Conservation (phyloP, 2,113 vertebrate species). For the Ameiurus melas region DNA sequence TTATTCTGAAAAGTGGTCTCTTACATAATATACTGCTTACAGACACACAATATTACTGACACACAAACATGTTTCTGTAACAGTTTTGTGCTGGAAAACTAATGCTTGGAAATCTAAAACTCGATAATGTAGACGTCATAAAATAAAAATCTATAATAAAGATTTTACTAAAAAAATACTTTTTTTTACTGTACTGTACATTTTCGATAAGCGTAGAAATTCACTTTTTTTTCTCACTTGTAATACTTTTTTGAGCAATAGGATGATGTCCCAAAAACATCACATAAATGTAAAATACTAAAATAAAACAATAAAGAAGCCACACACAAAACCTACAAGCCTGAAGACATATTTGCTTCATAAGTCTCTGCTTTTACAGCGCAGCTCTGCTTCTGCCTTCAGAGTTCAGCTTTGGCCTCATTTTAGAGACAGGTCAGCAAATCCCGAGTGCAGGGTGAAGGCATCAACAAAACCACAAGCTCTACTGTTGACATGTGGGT, state of each 20-base stretch:
- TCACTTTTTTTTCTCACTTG: not conserved
- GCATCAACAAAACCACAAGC: slow-evolving; percentile 49
- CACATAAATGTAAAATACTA: not conserved
- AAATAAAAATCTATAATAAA: too few species aligned
- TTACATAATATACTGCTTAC: too few species aligned
- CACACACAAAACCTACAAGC: not conserved
- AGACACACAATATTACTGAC: too few species aligned
- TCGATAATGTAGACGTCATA: too few species aligned
- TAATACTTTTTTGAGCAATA: too few species aligned
- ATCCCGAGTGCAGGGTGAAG: slow-evolving; percentile 44
- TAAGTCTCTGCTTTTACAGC: slow-evolving; percentile 12
- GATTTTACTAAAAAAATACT: too few species aligned
- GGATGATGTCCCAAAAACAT: not conserved
- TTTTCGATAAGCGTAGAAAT: not conserved
- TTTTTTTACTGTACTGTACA: too few species aligned
- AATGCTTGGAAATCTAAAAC: too few species aligned
- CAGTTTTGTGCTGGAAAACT: too few species aligned
- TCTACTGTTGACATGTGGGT: slow-evolving; percentile 45
- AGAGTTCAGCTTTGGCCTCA: slow-evolving; percentile 46
- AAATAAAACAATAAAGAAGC: not conserved
- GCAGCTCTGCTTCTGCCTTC: not conserved
- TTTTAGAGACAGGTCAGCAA: slow-evolving; percentile 59
- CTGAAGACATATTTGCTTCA: slow-evolving; percentile 13
- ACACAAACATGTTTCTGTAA: too few species aligned
- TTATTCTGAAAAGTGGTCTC: too few species aligned